These are phyloP conservation scores for Cacoxenus indagator DNA, from an alignment of 2,888 invertebrate species.

Conservation along the genomic window DNA sequence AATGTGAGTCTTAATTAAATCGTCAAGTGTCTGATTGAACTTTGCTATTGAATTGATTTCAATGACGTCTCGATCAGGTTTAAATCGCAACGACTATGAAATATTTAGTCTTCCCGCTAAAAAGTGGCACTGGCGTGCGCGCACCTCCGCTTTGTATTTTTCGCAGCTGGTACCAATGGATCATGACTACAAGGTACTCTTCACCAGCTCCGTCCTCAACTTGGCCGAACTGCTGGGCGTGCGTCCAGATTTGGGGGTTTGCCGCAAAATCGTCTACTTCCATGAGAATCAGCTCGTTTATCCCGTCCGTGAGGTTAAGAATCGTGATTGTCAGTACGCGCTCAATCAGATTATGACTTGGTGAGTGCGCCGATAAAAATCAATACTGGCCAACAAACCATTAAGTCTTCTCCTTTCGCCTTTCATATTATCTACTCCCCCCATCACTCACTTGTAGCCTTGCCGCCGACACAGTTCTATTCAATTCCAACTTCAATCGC, in stretches of 20 bases:
- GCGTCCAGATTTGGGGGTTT: slow-evolving; percentile 74
- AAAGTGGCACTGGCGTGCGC: slow-evolving; percentile 85
- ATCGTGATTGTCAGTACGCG: slow-evolving; percentile 82
- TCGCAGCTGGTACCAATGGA: slow-evolving; percentile 74
- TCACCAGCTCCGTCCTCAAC: slow-evolving; percentile 80
- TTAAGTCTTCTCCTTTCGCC: no score
- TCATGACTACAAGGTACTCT: slow-evolving; percentile 74
- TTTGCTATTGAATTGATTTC: slow-evolving; percentile 23
- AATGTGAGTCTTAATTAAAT: slow-evolving; percentile 67
- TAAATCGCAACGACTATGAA: slow-evolving; percentile 66
- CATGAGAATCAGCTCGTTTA: slow-evolving; percentile 84
- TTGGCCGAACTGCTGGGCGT: slow-evolving; percentile 79
- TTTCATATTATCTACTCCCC: background rate
- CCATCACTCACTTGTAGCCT: slow-evolving; percentile 71
- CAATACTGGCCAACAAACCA: background rate
- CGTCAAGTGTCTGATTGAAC: background rate
- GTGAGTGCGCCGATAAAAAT: slow-evolving; percentile 67
- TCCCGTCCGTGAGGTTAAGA: slow-evolving; percentile 77
- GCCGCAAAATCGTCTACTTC: slow-evolving; percentile 80
- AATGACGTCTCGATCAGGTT: slow-evolving; percentile 42
- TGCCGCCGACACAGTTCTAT: slow-evolving; percentile 78
- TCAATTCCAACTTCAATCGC: slow-evolving; percentile 80
- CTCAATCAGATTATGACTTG: slow-evolving; percentile 81
- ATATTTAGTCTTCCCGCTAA: slow-evolving; percentile 77
- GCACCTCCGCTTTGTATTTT: slow-evolving; percentile 78